Evolutionary conservation across 1,140 invertebrate species (phyloP).

Genomic region (Pachyrhynchus sulphureomaculatus): DNA sequence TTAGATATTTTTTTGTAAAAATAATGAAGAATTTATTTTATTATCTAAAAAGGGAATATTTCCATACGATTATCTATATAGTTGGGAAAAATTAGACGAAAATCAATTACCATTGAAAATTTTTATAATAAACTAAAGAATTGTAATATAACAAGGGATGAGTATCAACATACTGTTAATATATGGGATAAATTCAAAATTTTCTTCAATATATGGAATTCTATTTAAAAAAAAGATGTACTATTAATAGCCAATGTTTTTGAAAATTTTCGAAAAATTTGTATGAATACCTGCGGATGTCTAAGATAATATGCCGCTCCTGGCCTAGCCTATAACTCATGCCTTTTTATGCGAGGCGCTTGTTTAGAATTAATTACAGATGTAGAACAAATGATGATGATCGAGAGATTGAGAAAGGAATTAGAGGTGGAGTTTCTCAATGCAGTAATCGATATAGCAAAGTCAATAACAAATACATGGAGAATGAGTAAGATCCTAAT

Average conservation of each 20-base stretch:
- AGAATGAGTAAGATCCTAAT: slow-evolving; percentile 17
- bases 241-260: slow-evolving; percentile 53
- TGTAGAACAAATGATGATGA: slow-evolving; percentile 45
- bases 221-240: slow-evolving; percentile 52
- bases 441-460: slow-evolving; percentile 24
- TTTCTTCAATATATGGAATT: slow-evolving; percentile 52
- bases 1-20: no score
- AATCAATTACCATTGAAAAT: neutral
- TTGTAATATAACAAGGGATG: no score
- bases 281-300: slow-evolving; percentile 43
- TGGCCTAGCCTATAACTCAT: slow-evolving; percentile 21
- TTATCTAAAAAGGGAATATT: slow-evolving; percentile 6
- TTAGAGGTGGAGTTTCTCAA: slow-evolving; percentile 38
- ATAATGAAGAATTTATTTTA: slow-evolving; percentile 16
- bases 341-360: no score
- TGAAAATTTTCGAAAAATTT: slow-evolving; percentile 51
- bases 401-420: slow-evolving; percentile 45
- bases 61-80: slow-evolving; percentile 4
- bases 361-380: slow-evolving; percentile 25
- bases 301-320: slow-evolving; percentile 49
- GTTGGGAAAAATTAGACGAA: neutral
- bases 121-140: slow-evolving; percentile 17
- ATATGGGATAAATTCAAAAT: slow-evolving; percentile 34
- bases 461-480: slow-evolving; percentile 17
- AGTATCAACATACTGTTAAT: no score